phyloP scores from a whole-genome alignment of 2,797 vertebrate species.

The Pangasius larnaudii region DNA sequence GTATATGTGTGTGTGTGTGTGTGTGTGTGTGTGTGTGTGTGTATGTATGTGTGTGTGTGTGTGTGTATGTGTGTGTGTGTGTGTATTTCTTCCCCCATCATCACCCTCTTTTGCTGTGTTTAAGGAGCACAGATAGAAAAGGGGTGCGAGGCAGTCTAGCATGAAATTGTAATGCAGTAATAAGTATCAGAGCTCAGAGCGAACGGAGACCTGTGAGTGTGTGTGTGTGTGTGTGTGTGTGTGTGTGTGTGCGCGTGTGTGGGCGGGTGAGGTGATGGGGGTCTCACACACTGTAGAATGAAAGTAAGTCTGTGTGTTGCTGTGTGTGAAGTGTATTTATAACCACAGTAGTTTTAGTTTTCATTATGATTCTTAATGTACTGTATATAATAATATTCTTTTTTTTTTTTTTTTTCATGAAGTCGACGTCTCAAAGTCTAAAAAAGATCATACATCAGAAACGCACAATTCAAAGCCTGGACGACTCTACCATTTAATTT shows the following conservation, averaged over 20 bases:
- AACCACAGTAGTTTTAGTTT: neutral
- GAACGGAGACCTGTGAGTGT: neutral
- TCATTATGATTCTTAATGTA: neutral
- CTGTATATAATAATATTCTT: too few relatives aligned
- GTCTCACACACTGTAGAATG: neutral
- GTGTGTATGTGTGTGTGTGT: constrained; percentile 52
- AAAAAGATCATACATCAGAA: too few relatives aligned
- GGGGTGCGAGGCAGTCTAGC: constrained; percentile 65
- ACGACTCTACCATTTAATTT: too few relatives aligned
- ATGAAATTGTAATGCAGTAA: constrained; percentile 73
- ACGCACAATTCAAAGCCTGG: neutral
- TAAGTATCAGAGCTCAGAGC: constrained; percentile 63
- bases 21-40: constrained; percentile 65
- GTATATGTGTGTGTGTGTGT: constrained; percentile 3
- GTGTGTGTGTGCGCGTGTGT: neutral
- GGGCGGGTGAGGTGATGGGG: neutral
- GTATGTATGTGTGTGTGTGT: constrained; percentile 66
- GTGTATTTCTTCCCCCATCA: constrained; percentile 54
- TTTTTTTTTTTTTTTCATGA: too few relatives aligned
- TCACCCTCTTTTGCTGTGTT: constrained; percentile 64
- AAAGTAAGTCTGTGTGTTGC: neutral
- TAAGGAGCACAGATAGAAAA: constrained; percentile 60
- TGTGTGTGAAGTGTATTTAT: neutral
- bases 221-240: constrained; percentile 17
- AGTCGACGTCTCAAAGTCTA: too few relatives aligned